These are phyloP conservation scores for Riparia riparia DNA, from an alignment of 2,113 vertebrate genomes.

Conservation along the genomic window DNA sequence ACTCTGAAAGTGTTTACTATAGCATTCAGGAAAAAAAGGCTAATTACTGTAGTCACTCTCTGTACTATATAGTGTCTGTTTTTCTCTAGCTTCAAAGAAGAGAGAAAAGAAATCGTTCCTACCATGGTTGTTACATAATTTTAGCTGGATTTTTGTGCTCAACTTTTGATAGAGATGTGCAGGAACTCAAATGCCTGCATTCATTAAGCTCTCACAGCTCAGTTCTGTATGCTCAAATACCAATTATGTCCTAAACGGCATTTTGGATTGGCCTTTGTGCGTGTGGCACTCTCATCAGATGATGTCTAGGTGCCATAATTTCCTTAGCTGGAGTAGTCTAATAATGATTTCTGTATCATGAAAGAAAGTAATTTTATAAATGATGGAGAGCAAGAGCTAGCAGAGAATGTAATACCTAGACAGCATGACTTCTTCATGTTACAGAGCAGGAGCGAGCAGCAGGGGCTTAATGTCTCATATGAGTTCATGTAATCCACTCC, in stretches of 20 bases:
- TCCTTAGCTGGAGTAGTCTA: not conserved
- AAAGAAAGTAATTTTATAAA: not conserved
- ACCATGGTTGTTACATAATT: slow-evolving; percentile 28
- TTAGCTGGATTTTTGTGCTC: slow-evolving; percentile 16
- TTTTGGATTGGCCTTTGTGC: not conserved
- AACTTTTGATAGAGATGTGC: not conserved
- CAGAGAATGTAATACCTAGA: not conserved
- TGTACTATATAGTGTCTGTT: slow-evolving; percentile 30
- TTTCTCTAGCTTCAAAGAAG: slow-evolving; percentile 23
- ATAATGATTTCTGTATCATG: accelerated
- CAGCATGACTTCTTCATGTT: not conserved
- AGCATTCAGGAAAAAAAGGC: slow-evolving; percentile 14
- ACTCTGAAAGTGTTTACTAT: slow-evolving; percentile 59
- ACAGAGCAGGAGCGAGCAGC: not conserved
- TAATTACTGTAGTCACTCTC: slow-evolving; percentile 52
- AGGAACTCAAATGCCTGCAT: not conserved
- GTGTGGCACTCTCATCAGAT: not conserved
- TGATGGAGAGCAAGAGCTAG: not conserved
- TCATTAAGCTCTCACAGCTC: not conserved
- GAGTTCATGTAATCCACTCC: not conserved
- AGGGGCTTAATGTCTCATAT: not conserved
- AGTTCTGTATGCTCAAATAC: not conserved
- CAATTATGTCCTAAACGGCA: not conserved
- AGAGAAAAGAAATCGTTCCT: not conserved
- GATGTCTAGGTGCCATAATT: not conserved